Evolutionary conservation across 2,888 invertebrate genomes (phyloP).

Genomic region (Cenopis cana): DNA sequence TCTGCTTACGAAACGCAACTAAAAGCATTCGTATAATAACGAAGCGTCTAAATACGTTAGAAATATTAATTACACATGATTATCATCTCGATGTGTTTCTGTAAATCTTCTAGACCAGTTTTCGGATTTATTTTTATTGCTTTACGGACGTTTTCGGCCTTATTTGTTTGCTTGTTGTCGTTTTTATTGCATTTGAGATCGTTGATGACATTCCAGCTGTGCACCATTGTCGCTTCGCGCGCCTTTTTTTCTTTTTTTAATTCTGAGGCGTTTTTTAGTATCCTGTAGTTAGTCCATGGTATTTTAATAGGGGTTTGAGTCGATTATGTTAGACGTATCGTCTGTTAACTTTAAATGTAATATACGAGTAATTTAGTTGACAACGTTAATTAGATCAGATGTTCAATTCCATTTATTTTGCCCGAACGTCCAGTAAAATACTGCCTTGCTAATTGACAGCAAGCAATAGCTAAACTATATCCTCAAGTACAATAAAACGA

Average conservation of each 20-base stretch:
- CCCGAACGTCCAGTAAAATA: slow-evolving; percentile 11
- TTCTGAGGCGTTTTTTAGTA: slow-evolving; percentile 20
- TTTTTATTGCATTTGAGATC: slow-evolving; percentile 50
- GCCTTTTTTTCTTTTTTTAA: slow-evolving; percentile 42
- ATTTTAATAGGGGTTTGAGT: not conserved
- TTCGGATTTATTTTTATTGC: slow-evolving; percentile 54
- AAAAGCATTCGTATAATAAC: slow-evolving; percentile 49
- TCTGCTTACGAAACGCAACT: slow-evolving; percentile 45
- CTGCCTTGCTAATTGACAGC: slow-evolving; percentile 38
- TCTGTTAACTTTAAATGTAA: not conserved
- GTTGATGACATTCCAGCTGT: slow-evolving; percentile 50
- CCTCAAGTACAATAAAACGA: slow-evolving; percentile 53
- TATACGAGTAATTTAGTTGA: too few species aligned
- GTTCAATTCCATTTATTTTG: slow-evolving; percentile 3
- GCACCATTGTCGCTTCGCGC: slow-evolving; percentile 49
- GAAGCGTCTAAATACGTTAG: slow-evolving; percentile 51
- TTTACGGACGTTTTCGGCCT: slow-evolving; percentile 40
- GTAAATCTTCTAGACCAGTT: slow-evolving; percentile 55
- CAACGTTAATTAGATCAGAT: slow-evolving; percentile 1
- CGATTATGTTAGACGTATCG: slow-evolving; percentile 8
- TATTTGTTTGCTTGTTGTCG: slow-evolving; percentile 46
- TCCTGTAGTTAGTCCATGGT: slow-evolving; percentile 10
- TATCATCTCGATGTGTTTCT: slow-evolving; percentile 53
- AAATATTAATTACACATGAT: slow-evolving; percentile 58
- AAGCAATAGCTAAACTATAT: slow-evolving; percentile 39